Evolutionary conservation across 1,140 invertebrate species (phyloP), one percentile per base, ranked within the genome.

Genomic region (Cotesia glomerata): DNA sequence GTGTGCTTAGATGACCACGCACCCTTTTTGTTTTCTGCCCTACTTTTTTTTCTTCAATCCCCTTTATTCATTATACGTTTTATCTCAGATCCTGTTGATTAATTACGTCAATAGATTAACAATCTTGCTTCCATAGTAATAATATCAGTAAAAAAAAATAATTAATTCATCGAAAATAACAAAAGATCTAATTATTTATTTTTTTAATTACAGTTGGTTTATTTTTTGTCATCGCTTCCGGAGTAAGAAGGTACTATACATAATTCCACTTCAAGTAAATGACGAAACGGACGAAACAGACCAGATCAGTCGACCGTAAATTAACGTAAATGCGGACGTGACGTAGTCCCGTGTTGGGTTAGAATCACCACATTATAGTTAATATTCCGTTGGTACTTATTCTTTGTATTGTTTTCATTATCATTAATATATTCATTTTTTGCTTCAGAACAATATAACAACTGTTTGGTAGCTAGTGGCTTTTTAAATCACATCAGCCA

Each of bases 251-350:
- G 11, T 7, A 45, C 39, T 45, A 45, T 45, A 45, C 8, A 45
- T 45, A 54, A 54, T 54, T 54, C 52, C 16, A 14, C 52, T 54
- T 54, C 16, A 16, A 54, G 52, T 54, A 14, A 63, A 67, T 56
- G 65, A 67, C 13, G 9, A 72, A 45, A 72, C 51, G 16, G 26
- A 26, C 26, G 26, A 26, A 5, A 7, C 18, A 49, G 34, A 8
- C 26, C 70, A 16, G 63, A 65, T 69, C 62, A 65, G 32, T 56
- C 62, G 63, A 59, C 71, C 68, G 26, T 75, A 81, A 80, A 86
- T 85, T 83, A 85, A 78, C 77, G 79, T 76, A 86, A 86, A 86
- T 86, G 85, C 85, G 85, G 85, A 86, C 75, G 83, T 86, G 85
- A 86, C 84, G 84, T 84, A 74, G 76, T 63, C 67, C 14, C 74